Percentiles rank a stretch among this genome's conserved stretches.
Conservation (phyloP, 2,888 invertebrate species). For the Andrena bucephala region DNA sequence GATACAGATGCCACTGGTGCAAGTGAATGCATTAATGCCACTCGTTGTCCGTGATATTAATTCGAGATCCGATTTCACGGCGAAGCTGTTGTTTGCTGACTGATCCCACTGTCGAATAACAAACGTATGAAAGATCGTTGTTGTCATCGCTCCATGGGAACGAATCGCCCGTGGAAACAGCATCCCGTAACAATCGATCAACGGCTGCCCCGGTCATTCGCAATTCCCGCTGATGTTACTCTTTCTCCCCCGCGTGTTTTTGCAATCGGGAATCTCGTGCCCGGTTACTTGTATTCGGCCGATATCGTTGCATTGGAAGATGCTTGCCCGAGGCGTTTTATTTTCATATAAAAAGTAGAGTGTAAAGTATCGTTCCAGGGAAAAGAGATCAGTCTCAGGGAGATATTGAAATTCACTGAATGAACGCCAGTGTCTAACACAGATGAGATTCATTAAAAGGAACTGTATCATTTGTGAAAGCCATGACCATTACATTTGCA, state of each 20-base stretch:
- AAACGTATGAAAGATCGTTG: constrained; percentile 43
- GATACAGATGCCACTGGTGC: constrained; percentile 8
- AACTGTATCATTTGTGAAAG: no score
- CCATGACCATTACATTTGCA: no score
- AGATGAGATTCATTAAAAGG: no score
- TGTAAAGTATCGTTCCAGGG: no score
- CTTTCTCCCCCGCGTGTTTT: no score
- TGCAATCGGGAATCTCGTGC: no score
- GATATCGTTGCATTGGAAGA: background rate
- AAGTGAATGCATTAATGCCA: constrained; percentile 38
- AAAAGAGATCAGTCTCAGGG: no score
- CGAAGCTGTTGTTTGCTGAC: constrained; percentile 28
- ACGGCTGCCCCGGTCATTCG: background rate
- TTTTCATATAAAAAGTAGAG: background rate
- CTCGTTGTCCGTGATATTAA: constrained; percentile 26
- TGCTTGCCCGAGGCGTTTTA: background rate
- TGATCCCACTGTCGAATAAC: constrained; percentile 29
- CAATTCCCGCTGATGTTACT: no score
- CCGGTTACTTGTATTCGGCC: no score
- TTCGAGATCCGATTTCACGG: constrained; percentile 33
- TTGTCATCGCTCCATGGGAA: constrained; percentile 1
- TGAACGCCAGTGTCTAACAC: no score
- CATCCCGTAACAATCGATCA: constrained; percentile 6
- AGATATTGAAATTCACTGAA: no score
- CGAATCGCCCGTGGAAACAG: constrained; percentile 14